Evolutionary conservation across 2,888 invertebrate genomes (phyloP), one percentile per base, ranked within the genome.

Genomic region (Epicampocera succincta): DNA sequence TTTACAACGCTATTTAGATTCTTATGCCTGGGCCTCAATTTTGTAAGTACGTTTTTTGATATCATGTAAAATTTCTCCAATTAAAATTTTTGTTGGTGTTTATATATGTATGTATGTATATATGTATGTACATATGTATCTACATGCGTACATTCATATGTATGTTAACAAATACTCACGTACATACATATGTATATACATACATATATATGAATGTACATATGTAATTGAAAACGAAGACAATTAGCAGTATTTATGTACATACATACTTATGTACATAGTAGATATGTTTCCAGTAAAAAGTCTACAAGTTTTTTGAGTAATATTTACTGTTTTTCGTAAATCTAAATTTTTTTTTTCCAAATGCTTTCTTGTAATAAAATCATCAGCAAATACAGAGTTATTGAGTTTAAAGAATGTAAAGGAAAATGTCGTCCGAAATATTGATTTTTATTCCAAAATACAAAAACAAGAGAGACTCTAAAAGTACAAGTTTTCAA

Each of bases 21-120:
- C 79, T 80, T 83, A 84, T 84, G 84, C 83, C 84, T 84, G 80
- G 80, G 72, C 65, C 80, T 75, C 42, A 79, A 66, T 73, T 33
- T 73, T 79, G 78, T 79, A 73, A 79, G 78, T 79, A 78, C 33
- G 17, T 54, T 46, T 58, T 5, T 63, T 48, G n/a, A 6, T 29
- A 50, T 71, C 9, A 38, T n/a, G n/a, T 48, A 48, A 38, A 71
- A 40, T 54, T 46, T 61, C 29, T 73, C 13, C 40, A 42, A 5
- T 29, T 29, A 44, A 60, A 75, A 38, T 33, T 9, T 33, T 3
- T 29, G 29, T 29, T 6, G 3, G 38, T 29, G 6, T 29, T 29
- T 29, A 48, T 19, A 46, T 58, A 29, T 11, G 38, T 21, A n/a
- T 17, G 33, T 40, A 12, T 9, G 11, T 40, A n/a, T 50, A 29